Evolutionary conservation across 37 sponge, comb jelly and placozoan species (phyloP), one percentile per base, ranked within the genome.

Genomic region (Bolinopsis microptera): DNA sequence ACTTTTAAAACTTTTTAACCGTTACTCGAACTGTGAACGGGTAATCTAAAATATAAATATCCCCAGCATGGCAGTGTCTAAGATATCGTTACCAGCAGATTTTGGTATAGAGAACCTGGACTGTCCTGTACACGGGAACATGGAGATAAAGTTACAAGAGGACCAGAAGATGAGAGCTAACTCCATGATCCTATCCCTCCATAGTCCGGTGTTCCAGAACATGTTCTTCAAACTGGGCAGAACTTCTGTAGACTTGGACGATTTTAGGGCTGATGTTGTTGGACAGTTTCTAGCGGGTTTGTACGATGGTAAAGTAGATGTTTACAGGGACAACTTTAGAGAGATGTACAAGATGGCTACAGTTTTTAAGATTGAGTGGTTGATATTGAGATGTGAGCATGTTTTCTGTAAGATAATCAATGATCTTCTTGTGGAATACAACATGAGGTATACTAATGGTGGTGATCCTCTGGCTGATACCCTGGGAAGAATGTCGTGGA

Each of bases 91-190:
- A 5, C 74, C 74, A 70, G 74, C 74, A 23, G 74, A 70, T 18
- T 70, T 70, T 70, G 74, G 74, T 5, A 70, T 70, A 28, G 74
- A 70, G n/a, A 70, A 70, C 74, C 74, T 70, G 26, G 27, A 70
- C 74, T 70, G 28, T 23, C 23, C 2, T 25, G 28, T 70, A 30
- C 74, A 70, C n/a, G 74, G 74, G 28, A 70, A 70, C 27, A 24
- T 70, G 5, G 5, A 25, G 5, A 25, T 70, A 30, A 70, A 70
- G 27, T 24, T 70, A 30, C 28, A 70, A 70, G 26, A 18, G 26
- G 23, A 9, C 74, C 2, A 3, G 2, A 18, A 70, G 26, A 5
- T 70, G 74, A 25, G 23, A 5, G 74, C 27, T 30, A 70, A 70
- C n/a, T 70, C 74, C 74, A 70, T 70, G 28, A 24, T 70, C 27